Base-by-base conservation (phyloP, 2,113 vertebrate genomes). In the Catharus bicknelli region DNA sequence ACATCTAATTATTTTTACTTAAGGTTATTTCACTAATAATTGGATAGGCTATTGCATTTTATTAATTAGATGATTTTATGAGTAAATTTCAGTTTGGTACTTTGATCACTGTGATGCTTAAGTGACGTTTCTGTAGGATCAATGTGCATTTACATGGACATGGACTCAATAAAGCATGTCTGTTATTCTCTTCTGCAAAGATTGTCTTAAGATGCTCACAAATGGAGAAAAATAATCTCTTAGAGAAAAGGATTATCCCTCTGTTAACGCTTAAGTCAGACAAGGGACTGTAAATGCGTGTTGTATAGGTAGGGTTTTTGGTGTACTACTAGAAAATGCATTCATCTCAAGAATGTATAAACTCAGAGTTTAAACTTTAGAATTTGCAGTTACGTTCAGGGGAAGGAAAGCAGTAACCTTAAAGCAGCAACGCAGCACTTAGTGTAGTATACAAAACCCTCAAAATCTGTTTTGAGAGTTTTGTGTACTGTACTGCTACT, bases 241-340 rank as follows among this genome's bases (percentile, higher is more conserved):
- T 29, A 79, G 63, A 80, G 59, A 58, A 30, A 81, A 68, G 75
- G 67, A 48, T 90, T 84, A 70, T 77, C 29, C 21, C 11, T 88
- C 43, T 85, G 42, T 70, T 94, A 68, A 42, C 57, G 32, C 38
- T 69, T 82, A 48, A 4, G 5, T 40, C 59, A 8, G 61, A 45
- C 1, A 0, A 64, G 73, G 50, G 25, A 68, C 20, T 3, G 0
- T 55, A 62, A 54, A 29, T 53, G 27, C 16, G 10, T 29, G 40
- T 40, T 63, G 7, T 63, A 16, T 55, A 59, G 61, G 5, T 16
- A 13, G 8, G 6, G 0, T 5, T 26, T 63, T 80, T 57, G 16
- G 8, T 78, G 22, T 48, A 43, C 14, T 78, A 4, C 63, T 45
- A 48, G 69, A 82, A 90, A 84, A 58, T 45, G 12, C 1, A 4